Evolutionary conservation across 2,888 invertebrate species (phyloP), one percentile per base, ranked within the genome.

Genomic region (Hirtodrosophila cameraria): DNA sequence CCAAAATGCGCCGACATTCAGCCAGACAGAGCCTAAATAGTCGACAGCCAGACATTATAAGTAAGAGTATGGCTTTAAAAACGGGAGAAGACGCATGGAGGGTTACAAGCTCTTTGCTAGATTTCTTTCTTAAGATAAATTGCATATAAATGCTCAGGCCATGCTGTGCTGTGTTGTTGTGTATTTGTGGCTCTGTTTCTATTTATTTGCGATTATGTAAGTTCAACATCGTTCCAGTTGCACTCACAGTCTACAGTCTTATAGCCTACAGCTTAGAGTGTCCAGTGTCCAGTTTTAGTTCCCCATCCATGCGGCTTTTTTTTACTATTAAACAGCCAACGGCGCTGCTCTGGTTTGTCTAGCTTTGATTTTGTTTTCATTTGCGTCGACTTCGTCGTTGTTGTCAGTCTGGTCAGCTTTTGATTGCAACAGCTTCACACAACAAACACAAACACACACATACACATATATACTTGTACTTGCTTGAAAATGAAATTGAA

Each of bases 281-380:
- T 7, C 27, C 35, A 33, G 38, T 58, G 60, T 53, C 48, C 55
- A 28, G 45, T 63, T 55, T 38, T 55, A 46, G 42, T 43, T 49
- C 31, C 25, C 58, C 35, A 39, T 35, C 41, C 9, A 48, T 45
- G 61, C 31, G 31, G 52, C 70, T 69, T 70, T 70, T 68, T 43
- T 70, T 68, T 43, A 54, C 75, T 35, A 39, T 42, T 46, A 50
- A n/a, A 46, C 11, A 18, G 35, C 38, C 36, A 11, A 13, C 49
- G 38, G 38, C 63, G 39, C 33, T 75, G 71, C 80, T 79, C 76
- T 75, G 61, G 66, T 59, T 83, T 72, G 84, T 83, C 81, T 65
- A 35, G 84, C 81, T 83, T 76, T 76, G 81, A 59, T 72, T 83
- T 79, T 62, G 46, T 64, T 86, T 79, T 83, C 86, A 86, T 83